Conservation (phyloP, 1,140 invertebrate genomes). For the Drosophila burlai region DNA sequence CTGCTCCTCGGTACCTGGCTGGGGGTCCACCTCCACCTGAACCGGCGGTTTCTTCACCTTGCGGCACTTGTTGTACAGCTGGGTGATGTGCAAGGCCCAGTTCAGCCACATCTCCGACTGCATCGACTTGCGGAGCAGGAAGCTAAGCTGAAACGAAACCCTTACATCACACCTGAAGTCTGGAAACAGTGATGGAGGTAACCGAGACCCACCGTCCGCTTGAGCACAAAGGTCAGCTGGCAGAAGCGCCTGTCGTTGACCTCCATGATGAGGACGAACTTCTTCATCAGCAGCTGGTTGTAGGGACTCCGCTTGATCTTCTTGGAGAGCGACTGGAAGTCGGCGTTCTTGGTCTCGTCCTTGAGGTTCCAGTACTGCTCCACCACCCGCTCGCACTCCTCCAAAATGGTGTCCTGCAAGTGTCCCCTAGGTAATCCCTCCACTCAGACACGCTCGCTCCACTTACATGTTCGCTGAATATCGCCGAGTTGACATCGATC, state of each 20-base stretch:
- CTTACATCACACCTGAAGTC: neutral
- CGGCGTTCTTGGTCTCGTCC: constrained; percentile 72
- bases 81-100: constrained; percentile 78
- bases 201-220: constrained; percentile 67
- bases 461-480: constrained; percentile 81
- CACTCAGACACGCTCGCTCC: neutral
- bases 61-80: constrained; percentile 75
- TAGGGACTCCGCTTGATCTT: constrained; percentile 84
- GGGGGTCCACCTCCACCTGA: constrained; percentile 10
- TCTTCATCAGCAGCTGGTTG: constrained; percentile 77
- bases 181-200: accelerated
- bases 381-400: constrained; percentile 78
- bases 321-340: constrained; percentile 78
- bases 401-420: constrained; percentile 75
- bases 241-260: constrained; percentile 78
- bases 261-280: constrained; percentile 74
- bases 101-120: constrained; percentile 81
- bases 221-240: constrained; percentile 81
- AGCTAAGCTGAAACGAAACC: constrained; percentile 45
- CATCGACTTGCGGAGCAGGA: constrained; percentile 70
- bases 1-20: constrained; percentile 12
- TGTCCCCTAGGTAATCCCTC: too few relatives aligned
- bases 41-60: constrained; percentile 43
- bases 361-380: constrained; percentile 79
- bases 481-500: constrained; percentile 79